phyloP scores from a whole-genome alignment of 1,140 invertebrate genomes.

The Drosophila paulistorum region DNA sequence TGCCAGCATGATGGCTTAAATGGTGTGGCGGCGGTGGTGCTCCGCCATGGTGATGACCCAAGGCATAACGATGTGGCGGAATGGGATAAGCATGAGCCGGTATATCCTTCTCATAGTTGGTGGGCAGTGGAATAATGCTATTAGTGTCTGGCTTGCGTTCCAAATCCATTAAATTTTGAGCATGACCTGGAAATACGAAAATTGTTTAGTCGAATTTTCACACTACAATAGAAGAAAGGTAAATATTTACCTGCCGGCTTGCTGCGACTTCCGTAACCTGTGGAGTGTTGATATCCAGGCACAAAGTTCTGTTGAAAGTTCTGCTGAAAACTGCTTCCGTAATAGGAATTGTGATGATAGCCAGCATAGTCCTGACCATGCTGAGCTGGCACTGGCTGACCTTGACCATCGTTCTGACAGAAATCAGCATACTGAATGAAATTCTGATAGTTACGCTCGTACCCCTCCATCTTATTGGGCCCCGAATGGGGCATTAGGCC shows the following conservation, averaged over 20 bases:
- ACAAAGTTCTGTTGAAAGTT: slow-evolving; percentile 81
- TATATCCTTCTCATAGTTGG: slow-evolving; percentile 83
- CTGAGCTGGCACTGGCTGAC: slow-evolving; percentile 60
- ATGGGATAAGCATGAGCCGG: slow-evolving; percentile 81
- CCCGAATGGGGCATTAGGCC: slow-evolving; percentile 65
- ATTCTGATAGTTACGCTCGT: slow-evolving; percentile 82
- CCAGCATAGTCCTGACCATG: slow-evolving; percentile 73
- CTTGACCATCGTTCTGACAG: slow-evolving; percentile 81
- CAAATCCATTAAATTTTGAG: slow-evolving; percentile 71
- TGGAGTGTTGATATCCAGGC: slow-evolving; percentile 73
- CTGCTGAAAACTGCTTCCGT: slow-evolving; percentile 74
- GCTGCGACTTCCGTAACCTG: slow-evolving; percentile 58
- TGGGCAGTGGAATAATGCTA: slow-evolving; percentile 79
- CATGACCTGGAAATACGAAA: slow-evolving; percentile 43
- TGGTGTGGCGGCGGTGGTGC: slow-evolving; percentile 62
- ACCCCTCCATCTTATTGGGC: slow-evolving; percentile 82
- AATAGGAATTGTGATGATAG: slow-evolving; percentile 77
- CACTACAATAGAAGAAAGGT: slow-evolving; percentile 43
- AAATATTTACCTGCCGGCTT: slow-evolving; percentile 42
- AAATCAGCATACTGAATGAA: slow-evolving; percentile 83
- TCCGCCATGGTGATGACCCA: slow-evolving; percentile 51
- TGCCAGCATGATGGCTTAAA: slow-evolving; percentile 57
- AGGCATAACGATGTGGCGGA: slow-evolving; percentile 77
- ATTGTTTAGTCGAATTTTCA: too few species aligned
- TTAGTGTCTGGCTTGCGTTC: slow-evolving; percentile 77